phyloP scores from a whole-genome alignment of 2,113 vertebrate genomes.

The Aldabrachelys gigantea region DNA sequence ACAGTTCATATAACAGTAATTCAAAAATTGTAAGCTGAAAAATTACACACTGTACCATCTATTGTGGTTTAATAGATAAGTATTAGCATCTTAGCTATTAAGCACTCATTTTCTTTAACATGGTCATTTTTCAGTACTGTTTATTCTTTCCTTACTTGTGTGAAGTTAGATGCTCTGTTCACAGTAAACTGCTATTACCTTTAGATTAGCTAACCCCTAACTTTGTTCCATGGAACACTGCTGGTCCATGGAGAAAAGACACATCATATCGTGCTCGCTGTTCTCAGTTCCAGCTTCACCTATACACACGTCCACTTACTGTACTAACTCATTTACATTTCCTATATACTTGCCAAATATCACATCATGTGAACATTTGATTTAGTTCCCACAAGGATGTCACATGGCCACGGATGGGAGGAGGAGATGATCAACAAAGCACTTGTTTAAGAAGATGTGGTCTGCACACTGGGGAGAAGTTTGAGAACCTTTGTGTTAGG shows the following conservation, averaged over 20 bases:
- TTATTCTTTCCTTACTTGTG: not conserved
- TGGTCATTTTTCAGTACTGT: not conserved
- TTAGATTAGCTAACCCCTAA: not conserved
- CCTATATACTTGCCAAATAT: slow-evolving; percentile 29
- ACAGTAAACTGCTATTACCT: not conserved
- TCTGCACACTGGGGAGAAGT: not conserved
- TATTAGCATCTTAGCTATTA: not conserved
- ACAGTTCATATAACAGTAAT: slow-evolving; percentile 51
- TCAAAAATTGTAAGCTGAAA: slow-evolving; percentile 41
- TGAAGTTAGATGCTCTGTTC: not conserved
- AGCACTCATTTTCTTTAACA: not conserved
- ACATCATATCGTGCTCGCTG: not conserved
- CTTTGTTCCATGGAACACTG: not conserved
- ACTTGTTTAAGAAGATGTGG: slow-evolving; percentile 37
- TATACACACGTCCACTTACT: not conserved
- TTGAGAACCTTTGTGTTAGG: slow-evolving; percentile 24
- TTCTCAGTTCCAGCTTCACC: slow-evolving; percentile 13
- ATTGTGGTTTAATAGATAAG: not conserved
- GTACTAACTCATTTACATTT: slow-evolving; percentile 3
- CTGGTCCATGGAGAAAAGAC: not conserved
- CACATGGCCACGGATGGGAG: slow-evolving; percentile 3
- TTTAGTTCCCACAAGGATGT: not conserved
- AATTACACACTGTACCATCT: not conserved
- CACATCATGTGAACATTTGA: slow-evolving; percentile 17
- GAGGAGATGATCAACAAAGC: not conserved